phyloP scores from a whole-genome alignment of 2,888 invertebrate genomes.

The Calliopum simillimum region DNA sequence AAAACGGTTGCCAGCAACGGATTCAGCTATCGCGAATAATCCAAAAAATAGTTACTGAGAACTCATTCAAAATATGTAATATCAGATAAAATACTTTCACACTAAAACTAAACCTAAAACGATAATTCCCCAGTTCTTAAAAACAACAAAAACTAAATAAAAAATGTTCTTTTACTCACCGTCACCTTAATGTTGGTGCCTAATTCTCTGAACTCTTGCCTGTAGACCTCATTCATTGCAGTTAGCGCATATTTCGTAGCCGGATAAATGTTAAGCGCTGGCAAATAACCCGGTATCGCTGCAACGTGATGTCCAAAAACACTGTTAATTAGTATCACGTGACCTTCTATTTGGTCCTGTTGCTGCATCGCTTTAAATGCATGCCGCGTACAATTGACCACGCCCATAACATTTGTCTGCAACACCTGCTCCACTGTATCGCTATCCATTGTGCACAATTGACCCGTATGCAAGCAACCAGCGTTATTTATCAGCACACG shows the following conservation, averaged over 20 bases:
- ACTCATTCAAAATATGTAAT: no score
- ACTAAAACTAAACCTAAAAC: no score
- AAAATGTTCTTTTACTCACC: slow-evolving; percentile 67
- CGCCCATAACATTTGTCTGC: slow-evolving; percentile 67
- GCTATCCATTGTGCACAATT: slow-evolving; percentile 46
- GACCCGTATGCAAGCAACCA: slow-evolving; percentile 60
- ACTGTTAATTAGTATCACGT: slow-evolving; percentile 67
- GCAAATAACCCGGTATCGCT: slow-evolving; percentile 45
- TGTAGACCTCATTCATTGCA: slow-evolving; percentile 72
- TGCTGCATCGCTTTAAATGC: slow-evolving; percentile 68
- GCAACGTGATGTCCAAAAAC: slow-evolving; percentile 51
- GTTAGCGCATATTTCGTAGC: slow-evolving; percentile 73
- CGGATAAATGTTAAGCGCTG: slow-evolving; percentile 66
- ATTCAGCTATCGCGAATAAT: no score
- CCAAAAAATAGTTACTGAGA: no score
- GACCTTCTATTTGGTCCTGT: slow-evolving; percentile 60
- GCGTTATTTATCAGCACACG: slow-evolving; percentile 74
- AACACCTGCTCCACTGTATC: slow-evolving; percentile 61
- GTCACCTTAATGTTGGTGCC: slow-evolving; percentile 66
- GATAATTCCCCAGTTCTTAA: no score
- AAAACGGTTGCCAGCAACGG: no score
- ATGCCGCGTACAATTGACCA: slow-evolving; percentile 66
- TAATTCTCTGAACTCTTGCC: slow-evolving; percentile 70
- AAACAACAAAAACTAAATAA: slow-evolving; percentile 28
- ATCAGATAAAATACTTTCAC: no score